Percentiles rank a stretch among this genome's conserved stretches.
phyloP scores from a whole-genome alignment of 2,113 vertebrate genomes.

The Thomomys bottae region DNA sequence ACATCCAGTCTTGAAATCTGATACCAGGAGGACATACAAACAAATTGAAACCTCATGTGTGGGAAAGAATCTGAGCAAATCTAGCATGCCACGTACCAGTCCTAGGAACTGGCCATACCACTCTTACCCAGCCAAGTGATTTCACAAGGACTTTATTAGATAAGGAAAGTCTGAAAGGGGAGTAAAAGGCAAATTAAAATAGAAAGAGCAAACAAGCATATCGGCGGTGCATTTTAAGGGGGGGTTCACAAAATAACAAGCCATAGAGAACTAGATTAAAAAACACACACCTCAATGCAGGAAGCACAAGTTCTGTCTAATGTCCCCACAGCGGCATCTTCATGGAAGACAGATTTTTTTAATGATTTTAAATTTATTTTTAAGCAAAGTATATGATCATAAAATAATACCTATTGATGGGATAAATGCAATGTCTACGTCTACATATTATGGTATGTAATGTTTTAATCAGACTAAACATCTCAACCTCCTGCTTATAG shows the following conservation, averaged over 20 bases:
- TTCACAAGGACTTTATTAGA: constrained; percentile 29
- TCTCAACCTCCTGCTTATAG: background rate
- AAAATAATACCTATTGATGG: no score
- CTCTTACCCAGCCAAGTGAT: constrained; percentile 75
- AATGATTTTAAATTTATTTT: background rate
- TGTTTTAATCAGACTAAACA: background rate
- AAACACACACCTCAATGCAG: fast-evolving
- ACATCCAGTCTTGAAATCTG: constrained; percentile 88
- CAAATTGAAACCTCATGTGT: constrained; percentile 90
- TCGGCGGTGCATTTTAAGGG: no score
- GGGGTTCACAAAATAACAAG: fast-evolving
- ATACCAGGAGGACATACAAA: constrained; percentile 84
- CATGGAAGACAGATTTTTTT: background rate
- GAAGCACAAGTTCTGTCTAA: no score
- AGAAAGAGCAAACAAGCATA: background rate
- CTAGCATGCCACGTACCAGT: constrained; percentile 84
- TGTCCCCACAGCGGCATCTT: fast-evolving
- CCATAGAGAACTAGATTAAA: fast-evolving
- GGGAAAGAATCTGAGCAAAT: constrained; percentile 88
- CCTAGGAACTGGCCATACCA: constrained; percentile 87
- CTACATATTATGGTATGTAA: background rate
- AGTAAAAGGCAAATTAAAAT: background rate
- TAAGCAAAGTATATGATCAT: background rate
- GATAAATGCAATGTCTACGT: no score
- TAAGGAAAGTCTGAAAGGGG: constrained; percentile 20